phyloP scores from a whole-genome alignment of 2,113 vertebrate species.

The Octodon degus region DNA sequence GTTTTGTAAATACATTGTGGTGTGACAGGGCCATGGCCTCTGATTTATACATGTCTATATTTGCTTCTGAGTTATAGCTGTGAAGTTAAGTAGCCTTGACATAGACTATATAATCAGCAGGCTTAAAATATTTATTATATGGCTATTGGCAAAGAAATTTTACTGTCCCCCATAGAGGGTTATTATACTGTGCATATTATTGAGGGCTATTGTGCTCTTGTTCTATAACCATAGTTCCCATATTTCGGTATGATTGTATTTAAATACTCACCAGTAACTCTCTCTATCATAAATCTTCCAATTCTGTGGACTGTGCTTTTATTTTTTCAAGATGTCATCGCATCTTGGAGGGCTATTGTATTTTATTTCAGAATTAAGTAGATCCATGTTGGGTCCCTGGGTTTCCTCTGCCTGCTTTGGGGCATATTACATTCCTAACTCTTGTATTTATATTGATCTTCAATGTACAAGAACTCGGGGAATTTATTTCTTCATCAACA shows the following conservation, averaged over 20 bases:
- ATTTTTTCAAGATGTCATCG: background rate
- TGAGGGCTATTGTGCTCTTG: background rate
- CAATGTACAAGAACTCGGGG: background rate
- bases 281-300: background rate
- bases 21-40: background rate
- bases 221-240: background rate
- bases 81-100: conserved; percentile 1
- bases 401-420: background rate
- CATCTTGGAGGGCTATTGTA: background rate
- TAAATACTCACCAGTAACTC: background rate
- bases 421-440: background rate
- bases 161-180: background rate
- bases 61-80: background rate
- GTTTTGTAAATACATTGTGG: background rate
- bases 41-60: background rate
- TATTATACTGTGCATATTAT: background rate
- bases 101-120: background rate
- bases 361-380: background rate
- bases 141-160: background rate
- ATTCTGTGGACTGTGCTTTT: background rate
- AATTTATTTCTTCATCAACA: background rate
- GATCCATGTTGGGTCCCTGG: background rate
- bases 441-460: background rate
- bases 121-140: background rate
- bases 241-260: background rate